Percentiles rank a stretch among this genome's conserved stretches.
Evolutionary conservation across 2,113 vertebrate genomes (phyloP).

Genomic region (Nannospalax galili): DNA sequence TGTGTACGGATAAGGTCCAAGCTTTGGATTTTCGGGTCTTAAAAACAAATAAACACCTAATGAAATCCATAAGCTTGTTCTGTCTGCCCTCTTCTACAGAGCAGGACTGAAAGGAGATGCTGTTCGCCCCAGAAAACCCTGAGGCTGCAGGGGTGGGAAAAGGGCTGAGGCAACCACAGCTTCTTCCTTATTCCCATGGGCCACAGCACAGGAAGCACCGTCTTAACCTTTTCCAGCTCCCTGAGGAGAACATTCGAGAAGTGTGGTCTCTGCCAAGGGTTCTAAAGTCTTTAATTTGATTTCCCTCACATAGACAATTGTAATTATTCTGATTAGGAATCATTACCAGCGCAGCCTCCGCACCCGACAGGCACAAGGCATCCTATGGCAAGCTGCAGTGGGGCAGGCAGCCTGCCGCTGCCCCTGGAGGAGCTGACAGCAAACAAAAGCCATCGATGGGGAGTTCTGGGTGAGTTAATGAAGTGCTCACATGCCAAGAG

Average conservation of each 20-base stretch:
- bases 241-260: constrained; percentile 73
- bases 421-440: constrained; percentile 80
- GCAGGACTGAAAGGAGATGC: background rate
- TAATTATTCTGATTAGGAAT: constrained; percentile 88
- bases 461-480: constrained; percentile 86
- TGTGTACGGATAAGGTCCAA: background rate
- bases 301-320: constrained; percentile 85
- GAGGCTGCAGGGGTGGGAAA: background rate
- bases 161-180: constrained; percentile 4
- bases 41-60: constrained; percentile 62
- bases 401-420: constrained; percentile 58
- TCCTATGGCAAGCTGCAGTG: constrained; percentile 76
- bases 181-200: background rate
- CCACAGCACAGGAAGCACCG: background rate
- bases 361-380: constrained; percentile 81
- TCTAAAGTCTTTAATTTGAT: constrained; percentile 86
- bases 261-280: constrained; percentile 78
- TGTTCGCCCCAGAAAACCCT: background rate
- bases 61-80: constrained; percentile 32
- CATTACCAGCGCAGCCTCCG: constrained; percentile 83
- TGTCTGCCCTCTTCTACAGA: background rate
- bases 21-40: constrained; percentile 14
- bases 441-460: constrained; percentile 86
- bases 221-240: constrained; percentile 76
- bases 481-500: constrained; percentile 86